A percentile compares a stretch with the other conserved stretches of the same genome.
phyloP scores from a whole-genome alignment of 2,888 invertebrate species.

The Drosophila siamana region DNA sequence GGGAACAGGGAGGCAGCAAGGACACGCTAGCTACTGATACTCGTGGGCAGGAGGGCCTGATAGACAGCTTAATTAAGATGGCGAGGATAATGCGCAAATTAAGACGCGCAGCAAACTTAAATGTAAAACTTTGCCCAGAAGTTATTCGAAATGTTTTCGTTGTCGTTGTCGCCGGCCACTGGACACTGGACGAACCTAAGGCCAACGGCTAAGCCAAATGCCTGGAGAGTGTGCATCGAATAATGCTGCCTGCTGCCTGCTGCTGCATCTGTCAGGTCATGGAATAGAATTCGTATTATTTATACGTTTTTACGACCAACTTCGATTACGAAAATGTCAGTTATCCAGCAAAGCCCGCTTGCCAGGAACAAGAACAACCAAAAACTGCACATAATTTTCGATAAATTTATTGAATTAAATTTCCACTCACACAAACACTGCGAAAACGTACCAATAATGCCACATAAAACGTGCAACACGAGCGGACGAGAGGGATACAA shows the following conservation, averaged over 20 bases:
- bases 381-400: slow-evolving; percentile 30
- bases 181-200: neutral
- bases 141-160: neutral
- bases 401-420: slow-evolving; percentile 58
- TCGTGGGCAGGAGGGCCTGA: slow-evolving; percentile 15
- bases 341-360: neutral
- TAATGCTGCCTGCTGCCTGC: neutral
- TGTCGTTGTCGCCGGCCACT: too few species aligned
- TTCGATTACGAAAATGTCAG: slow-evolving; percentile 19
- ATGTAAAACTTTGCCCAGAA: slow-evolving; percentile 16
- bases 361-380: neutral
- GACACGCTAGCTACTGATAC: neutral
- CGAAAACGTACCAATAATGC: slow-evolving; percentile 8
- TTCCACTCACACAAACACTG: slow-evolving; percentile 25
- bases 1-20: neutral
- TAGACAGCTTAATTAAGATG: slow-evolving; percentile 69
- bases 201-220: neutral
- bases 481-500: too few species aligned
- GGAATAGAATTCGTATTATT: slow-evolving; percentile 2
- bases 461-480: neutral
- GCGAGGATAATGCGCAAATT: slow-evolving; percentile 65
- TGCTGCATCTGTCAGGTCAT: neutral
- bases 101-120: slow-evolving; percentile 38
- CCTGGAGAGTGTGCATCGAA: neutral
- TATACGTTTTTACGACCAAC: slow-evolving; percentile 4